Percentiles rank a stretch among this genome's conserved stretches.
These are phyloP conservation scores for Hoplias malabaricus DNA, from an alignment of 2,113 vertebrate genomes.

Conservation along the genomic window DNA sequence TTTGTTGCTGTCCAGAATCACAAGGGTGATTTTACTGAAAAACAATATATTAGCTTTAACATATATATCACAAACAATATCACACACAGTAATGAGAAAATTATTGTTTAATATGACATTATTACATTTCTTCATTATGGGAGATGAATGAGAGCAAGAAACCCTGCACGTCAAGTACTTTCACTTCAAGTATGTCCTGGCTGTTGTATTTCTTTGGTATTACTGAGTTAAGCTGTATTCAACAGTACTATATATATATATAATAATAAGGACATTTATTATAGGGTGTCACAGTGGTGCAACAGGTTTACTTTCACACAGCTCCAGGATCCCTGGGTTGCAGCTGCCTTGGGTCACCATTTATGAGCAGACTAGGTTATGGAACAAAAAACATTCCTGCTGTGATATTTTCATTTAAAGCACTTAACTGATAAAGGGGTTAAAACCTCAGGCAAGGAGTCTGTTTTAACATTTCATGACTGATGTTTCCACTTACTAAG, in stretches of 20 bases:
- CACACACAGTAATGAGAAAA: not conserved
- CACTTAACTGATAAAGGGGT: not conserved
- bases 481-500: constrained; percentile 18
- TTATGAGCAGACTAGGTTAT: not conserved
- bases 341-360: too few species aligned
- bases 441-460: constrained; percentile 11
- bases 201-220: too few species aligned
- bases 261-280: too few species aligned
- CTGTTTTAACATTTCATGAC: not conserved
- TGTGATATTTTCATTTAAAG: constrained; percentile 5
- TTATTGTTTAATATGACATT: not conserved
- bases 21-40: not conserved
- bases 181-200: too few species aligned
- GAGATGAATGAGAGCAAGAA: too few species aligned
- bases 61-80: not conserved
- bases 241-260: too few species aligned
- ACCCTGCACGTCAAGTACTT: too few species aligned
- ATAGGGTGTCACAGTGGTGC: too few species aligned
- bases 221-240: too few species aligned
- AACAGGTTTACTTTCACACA: too few species aligned
- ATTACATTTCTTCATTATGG: too few species aligned
- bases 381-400: constrained; percentile 14
- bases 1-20: not conserved
- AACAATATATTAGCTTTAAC: not conserved
- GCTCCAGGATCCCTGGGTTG: too few species aligned